Evolutionary conservation across 1,140 invertebrate species (phyloP).

Genomic region (Papilio xuthus): DNA sequence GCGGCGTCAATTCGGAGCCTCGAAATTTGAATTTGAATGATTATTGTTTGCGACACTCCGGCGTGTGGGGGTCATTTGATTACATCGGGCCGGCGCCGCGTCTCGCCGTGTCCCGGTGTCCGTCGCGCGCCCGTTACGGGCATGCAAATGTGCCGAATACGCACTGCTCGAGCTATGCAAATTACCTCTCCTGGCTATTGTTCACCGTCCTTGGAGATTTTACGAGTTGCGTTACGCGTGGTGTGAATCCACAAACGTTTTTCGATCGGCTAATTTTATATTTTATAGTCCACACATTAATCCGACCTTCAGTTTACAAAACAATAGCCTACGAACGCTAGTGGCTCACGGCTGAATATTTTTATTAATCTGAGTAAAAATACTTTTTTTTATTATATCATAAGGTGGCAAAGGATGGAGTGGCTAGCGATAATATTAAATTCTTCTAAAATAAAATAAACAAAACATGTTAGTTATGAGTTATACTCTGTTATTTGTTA

Average conservation of each 20-base stretch:
- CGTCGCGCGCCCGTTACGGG: constrained; percentile 59
- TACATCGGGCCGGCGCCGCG: constrained; percentile 65
- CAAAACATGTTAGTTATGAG: not conserved
- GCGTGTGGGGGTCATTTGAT: constrained; percentile 51
- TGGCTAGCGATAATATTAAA: constrained; percentile 1
- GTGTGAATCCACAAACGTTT: constrained; percentile 64
- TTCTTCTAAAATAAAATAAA: not conserved
- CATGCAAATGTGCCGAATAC: constrained; percentile 76
- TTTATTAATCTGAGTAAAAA: not conserved
- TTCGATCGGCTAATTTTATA: constrained; percentile 61
- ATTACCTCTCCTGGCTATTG: constrained; percentile 74
- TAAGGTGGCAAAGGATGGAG: not conserved
- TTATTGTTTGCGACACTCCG: constrained; percentile 55
- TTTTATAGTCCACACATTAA: constrained; percentile 38
- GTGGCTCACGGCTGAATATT: constrained; percentile 37
- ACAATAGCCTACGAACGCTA: constrained; percentile 42
- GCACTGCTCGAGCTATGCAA: constrained; percentile 65
- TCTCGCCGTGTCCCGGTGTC: constrained; percentile 46
- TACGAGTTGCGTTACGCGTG: constrained; percentile 62
- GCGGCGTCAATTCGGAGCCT: constrained; percentile 53
- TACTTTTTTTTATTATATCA: not conserved
- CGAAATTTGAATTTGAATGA: constrained; percentile 69
- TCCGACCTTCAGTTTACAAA: constrained; percentile 40
- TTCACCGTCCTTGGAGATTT: constrained; percentile 73
- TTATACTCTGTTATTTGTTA: not conserved